Evolutionary conservation across 2,888 invertebrate genomes (phyloP), one percentile per base, ranked within the genome.

Genomic region (Leptinotarsa juncta): DNA sequence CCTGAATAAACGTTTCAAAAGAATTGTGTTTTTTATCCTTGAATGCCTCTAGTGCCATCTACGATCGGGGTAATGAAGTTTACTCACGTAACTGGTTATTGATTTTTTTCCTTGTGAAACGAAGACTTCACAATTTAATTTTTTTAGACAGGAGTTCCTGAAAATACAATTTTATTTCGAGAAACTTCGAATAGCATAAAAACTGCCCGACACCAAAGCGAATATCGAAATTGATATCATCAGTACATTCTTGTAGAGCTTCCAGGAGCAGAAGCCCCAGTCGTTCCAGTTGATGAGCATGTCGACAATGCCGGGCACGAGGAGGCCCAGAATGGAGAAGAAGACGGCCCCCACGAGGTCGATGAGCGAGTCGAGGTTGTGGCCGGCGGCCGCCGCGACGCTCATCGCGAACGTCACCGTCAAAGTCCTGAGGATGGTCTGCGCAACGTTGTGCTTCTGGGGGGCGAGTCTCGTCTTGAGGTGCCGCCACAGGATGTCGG

Each of bases 401-500:
- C 76, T 77, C 77, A 96, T 95, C 91, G 91, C 81, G 85, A 90
- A 79, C 55, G 89, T 86, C 1, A 92, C 91, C 66, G 89, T 86
- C 2, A 85, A 79, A 0, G 90, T 90, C 71, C 92, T 87, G 20
- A 91, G 88, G 5, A 86, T 75, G 69, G 92, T 89, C 82, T 92
- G 92, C 0, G 89, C 87, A 32, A 91, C 81, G 81, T 91, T 91
- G 81, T 90, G 74, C 4, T 65, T 89, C 87, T 0, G 67, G 4
- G 65, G 53, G 62, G 90, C 87, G 51, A 91, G 85, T 76, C 88
- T 89, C 32, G 86, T 85, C 74, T 91, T 89, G 4, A 97, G 86
- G 81, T 91, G 91, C 49, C 94, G 92, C 95, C 96, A 97, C 68
- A 97, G 92, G 85, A 98, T 96, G 79, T 96, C 95, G 89, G 96